Evolutionary conservation across 2,888 invertebrate genomes (phyloP).

Genomic region (Tetranychus piercei): DNA sequence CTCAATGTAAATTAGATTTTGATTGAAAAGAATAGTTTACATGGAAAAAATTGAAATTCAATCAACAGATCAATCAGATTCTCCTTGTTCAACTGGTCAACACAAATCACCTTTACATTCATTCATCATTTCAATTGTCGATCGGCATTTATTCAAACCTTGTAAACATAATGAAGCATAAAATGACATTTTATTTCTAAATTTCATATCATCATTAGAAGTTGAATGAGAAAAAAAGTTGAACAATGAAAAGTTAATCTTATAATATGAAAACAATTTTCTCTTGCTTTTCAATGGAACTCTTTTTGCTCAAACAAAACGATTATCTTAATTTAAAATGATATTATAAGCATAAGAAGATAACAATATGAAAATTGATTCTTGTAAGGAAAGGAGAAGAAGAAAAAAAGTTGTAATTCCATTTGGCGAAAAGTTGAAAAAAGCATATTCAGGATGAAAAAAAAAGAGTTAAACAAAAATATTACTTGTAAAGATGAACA

Average conservation of each 20-base stretch:
- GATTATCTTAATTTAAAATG: neutral
- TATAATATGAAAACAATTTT: neutral
- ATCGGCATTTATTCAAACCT: no score
- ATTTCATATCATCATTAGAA: neutral
- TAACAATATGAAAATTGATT: neutral
- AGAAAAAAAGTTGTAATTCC: neutral
- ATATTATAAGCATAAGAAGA: neutral
- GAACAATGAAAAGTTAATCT: neutral
- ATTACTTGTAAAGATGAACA: neutral
- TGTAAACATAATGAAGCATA: no score
- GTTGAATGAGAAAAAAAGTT: neutral
- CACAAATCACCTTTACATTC: no score
- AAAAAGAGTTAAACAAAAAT: neutral
- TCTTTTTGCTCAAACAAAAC: neutral
- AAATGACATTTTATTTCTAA: no score
- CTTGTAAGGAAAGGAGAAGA: neutral
- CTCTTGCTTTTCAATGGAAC: neutral
- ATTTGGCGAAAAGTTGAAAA: neutral
- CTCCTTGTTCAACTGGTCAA: no score
- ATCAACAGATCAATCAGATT: no score
- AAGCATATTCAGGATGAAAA: conserved; percentile 10
- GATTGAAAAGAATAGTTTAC: neutral
- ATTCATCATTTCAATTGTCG: no score
- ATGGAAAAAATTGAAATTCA: no score
- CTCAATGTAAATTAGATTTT: neutral